A percentile compares a stretch with the other conserved stretches of the same genome.
Conservation (phyloP, 2,888 invertebrate genomes). For the Chaetogeoica ovagalla region DNA sequence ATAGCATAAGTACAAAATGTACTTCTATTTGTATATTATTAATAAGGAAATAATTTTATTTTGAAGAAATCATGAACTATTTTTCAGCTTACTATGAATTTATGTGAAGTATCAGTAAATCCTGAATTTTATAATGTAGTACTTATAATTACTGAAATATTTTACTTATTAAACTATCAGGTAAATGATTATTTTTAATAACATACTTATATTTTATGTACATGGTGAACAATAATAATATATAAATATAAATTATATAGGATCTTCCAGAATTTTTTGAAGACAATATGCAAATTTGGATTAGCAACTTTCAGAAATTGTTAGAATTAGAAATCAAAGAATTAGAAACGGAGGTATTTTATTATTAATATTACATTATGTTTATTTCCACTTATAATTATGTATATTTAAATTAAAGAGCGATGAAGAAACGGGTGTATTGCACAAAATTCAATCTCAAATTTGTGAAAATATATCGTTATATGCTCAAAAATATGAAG, state of each 20-base stretch:
- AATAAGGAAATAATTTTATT: neutral
- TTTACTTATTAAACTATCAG: conserved; percentile 95
- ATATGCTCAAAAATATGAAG: conserved; percentile 97
- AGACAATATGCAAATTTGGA: conserved; percentile 95
- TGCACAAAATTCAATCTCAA: conserved; percentile 91
- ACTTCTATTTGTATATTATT: neutral
- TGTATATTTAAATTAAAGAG: conserved; percentile 65
- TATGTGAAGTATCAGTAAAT: conserved; percentile 78
- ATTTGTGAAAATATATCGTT: conserved; percentile 93
- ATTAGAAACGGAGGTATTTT: conserved; percentile 34
- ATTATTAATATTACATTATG: neutral
- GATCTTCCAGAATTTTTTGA: conserved; percentile 99
- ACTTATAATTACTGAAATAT: conserved; percentile 88
- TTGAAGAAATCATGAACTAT: conserved; percentile 18
- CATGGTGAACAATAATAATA: neutral
- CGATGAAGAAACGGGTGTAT: conserved; percentile 82
- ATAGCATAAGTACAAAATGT: neutral
- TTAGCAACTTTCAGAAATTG: conserved; percentile 84
- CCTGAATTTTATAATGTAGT: conserved; percentile 86
- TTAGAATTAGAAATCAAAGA: conserved; percentile 60
- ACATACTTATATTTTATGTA: neutral
- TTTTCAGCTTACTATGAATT: conserved; percentile 78
- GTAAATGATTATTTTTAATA: conserved; percentile 59
- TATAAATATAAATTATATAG: conserved; percentile 58
- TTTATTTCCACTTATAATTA: neutral